Percentiles rank a stretch among this genome's conserved stretches.
phyloP scores from a whole-genome alignment of 2,797 vertebrate species.

The Centropyge bicolor region DNA sequence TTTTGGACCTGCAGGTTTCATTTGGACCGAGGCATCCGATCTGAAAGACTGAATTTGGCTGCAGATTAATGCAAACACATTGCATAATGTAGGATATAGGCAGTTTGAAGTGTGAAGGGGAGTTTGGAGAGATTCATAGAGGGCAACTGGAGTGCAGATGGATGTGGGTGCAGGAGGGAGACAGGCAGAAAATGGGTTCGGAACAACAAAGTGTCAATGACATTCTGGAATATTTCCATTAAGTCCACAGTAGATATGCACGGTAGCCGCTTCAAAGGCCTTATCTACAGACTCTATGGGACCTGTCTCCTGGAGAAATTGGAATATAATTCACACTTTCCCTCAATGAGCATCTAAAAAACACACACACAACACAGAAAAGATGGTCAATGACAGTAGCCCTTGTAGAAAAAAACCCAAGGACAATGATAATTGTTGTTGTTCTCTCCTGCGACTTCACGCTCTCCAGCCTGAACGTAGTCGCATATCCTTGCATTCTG shows the following conservation, averaged over 20 bases:
- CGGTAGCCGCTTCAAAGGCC: slow-evolving; percentile 38
- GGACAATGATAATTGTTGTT: slow-evolving; percentile 28
- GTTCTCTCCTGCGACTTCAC: slow-evolving; percentile 14
- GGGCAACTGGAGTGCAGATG: slow-evolving; percentile 26
- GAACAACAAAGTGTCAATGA: slow-evolving; percentile 28
- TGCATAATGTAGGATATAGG: slow-evolving; percentile 41
- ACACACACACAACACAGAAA: slow-evolving; percentile 4
- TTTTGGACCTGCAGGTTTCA: slow-evolving; percentile 50
- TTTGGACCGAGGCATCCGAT: slow-evolving; percentile 47
- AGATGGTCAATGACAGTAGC: slow-evolving; percentile 13
- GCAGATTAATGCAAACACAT: slow-evolving; percentile 44
- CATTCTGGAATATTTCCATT: slow-evolving; percentile 37
- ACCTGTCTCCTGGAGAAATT: slow-evolving; percentile 41
- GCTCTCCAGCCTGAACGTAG: slow-evolving; percentile 14
- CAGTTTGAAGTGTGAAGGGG: slow-evolving; percentile 38
- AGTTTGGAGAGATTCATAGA: slow-evolving; percentile 31
- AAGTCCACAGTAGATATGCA: slow-evolving; percentile 23
- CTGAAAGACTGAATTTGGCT: slow-evolving; percentile 54
- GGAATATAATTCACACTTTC: slow-evolving; percentile 44
- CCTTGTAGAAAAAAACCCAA: neutral
- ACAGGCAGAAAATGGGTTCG: slow-evolving; percentile 22
- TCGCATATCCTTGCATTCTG: slow-evolving; percentile 24
- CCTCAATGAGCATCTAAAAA: slow-evolving; percentile 18
- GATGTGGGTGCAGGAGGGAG: slow-evolving; percentile 11
- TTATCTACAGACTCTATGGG: slow-evolving; percentile 23